Base-by-base conservation (phyloP, 2,888 invertebrate genomes). In the Campopleginae sp. region DNA sequence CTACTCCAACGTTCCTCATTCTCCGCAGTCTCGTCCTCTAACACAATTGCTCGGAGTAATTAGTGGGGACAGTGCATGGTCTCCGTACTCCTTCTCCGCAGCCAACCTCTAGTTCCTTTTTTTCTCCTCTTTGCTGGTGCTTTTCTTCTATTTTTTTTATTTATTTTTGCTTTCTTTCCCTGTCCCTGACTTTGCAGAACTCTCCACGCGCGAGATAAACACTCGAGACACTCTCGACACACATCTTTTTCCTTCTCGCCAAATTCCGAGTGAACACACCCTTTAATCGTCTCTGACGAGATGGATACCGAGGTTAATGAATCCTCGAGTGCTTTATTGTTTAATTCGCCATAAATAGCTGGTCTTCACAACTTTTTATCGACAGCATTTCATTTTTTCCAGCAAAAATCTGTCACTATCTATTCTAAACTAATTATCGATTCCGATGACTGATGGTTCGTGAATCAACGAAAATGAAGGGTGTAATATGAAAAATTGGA, bases 21-120 rank as follows among this genome's bases (percentile, higher is more conserved):
- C 61, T 23, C 82, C 71, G 19, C 61, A 68, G 66, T 81, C 78
- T 78, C 81, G 63, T 81, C 75, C 84, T 79, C 70, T 81, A 81
- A 85, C 78, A 78, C 81, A 78, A 85, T 81, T 68, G 78, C 74
- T 63, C 51, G 70, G 81, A 74, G 81, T 85, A 81, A 81, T 85
- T 85, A 78, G 84, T 65, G 84, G 54, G 78, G 77, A 70, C 74
- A 81, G 65, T 61, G 38, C 38, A 38, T 38, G 46, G 42, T 46
- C 54, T 38, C 71, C 51, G 42, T 58, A 8, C 71, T 72, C 66
- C 51, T 76, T 33, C 66, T 33, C 58, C 71, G 31, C 38, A 23
- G 71, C 23, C 31, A n/a, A 65, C 33, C 46, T 42, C 58, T 44
- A 46, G 23, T 54, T 27, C 23, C 58, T 66, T 80, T 81, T 12